These are phyloP conservation scores for Amorpha juglandis DNA, from an alignment of 2,888 invertebrate species.

Conservation along the genomic window DNA sequence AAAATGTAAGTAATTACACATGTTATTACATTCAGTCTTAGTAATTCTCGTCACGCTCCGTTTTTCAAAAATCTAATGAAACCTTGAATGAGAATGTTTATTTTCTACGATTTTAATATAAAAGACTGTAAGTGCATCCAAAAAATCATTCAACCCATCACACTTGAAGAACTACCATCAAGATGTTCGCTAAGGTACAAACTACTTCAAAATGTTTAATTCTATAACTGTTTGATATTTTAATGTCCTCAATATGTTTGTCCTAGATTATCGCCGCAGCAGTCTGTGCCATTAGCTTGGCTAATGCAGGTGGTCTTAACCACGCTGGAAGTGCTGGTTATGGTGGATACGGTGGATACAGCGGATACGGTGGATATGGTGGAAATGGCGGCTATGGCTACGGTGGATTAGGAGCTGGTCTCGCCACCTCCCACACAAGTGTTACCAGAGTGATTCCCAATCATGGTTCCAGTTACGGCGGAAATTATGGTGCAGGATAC, in stretches of 20 bases:
- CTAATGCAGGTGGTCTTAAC: constrained; percentile 49
- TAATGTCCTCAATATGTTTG: neutral
- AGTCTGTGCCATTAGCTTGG: constrained; percentile 56
- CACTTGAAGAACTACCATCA: constrained; percentile 56
- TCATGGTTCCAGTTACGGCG: constrained; percentile 31
- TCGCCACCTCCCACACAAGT: constrained; percentile 44
- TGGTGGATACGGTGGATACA: constrained; percentile 33
- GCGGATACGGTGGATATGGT: constrained; percentile 32
- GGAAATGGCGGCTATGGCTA: constrained; percentile 36
- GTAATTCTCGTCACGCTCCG: constrained; percentile 66
- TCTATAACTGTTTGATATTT: constrained; percentile 25
- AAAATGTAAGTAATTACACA: constrained; percentile 42
- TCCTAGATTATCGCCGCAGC: constrained; percentile 52
- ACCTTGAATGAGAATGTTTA: constrained; percentile 60
- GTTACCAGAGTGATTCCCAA: constrained; percentile 44
- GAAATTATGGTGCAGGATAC: constrained; percentile 30
- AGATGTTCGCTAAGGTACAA: constrained; percentile 67
- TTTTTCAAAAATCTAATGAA: constrained; percentile 60
- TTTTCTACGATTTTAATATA: constrained; percentile 66
- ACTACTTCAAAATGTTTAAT: constrained; percentile 34
- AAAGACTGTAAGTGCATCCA: constrained; percentile 61
- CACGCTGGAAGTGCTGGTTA: constrained; percentile 33
- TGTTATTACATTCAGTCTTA: constrained; percentile 49
- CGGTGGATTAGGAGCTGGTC: constrained; percentile 34
- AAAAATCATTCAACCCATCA: constrained; percentile 60